phyloP scores from a whole-genome alignment of 2,797 vertebrate species.

The Cryptoblepharus egeriae region DNA sequence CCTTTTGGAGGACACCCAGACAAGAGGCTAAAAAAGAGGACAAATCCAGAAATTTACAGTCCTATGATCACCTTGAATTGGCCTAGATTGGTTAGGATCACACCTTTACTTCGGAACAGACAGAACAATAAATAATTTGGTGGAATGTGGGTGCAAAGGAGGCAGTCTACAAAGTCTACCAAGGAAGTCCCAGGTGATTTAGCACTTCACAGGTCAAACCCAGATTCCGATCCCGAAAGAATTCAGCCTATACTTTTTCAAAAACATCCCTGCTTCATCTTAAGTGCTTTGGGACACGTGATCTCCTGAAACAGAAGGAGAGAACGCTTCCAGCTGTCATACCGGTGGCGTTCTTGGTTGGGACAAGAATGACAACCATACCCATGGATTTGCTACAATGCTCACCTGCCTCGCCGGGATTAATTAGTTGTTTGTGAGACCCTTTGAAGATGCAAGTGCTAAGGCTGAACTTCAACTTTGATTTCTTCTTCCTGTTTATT shows the following conservation, averaged over 20 bases:
- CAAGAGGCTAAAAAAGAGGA: too few relatives aligned
- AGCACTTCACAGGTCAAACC: slow-evolving; percentile 6
- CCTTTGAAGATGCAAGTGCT: slow-evolving; percentile 38
- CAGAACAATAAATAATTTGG: too few relatives aligned
- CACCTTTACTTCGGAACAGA: too few relatives aligned
- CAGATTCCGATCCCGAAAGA: neutral
- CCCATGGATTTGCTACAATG: slow-evolving; percentile 33
- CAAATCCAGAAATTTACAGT: too few relatives aligned
- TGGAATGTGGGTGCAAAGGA: neutral
- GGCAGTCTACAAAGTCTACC: neutral
- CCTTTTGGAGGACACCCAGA: too few relatives aligned
- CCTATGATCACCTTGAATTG: too few relatives aligned
- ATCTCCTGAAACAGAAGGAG: neutral
- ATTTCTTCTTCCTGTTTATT: neutral
- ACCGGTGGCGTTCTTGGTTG: neutral
- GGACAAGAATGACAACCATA: slow-evolving; percentile 1
- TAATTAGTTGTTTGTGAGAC: slow-evolving; percentile 35
- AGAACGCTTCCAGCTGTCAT: slow-evolving; percentile 19
- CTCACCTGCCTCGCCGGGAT: slow-evolving; percentile 41
- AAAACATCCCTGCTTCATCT: slow-evolving; percentile 1
- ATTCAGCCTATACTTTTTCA: neutral
- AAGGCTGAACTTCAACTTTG: slow-evolving; percentile 15
- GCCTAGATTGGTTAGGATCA: too few relatives aligned
- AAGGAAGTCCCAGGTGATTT: neutral
- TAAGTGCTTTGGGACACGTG: neutral